A percentile compares a stretch with the other conserved stretches of the same genome.
These are phyloP conservation scores for Cavia aperea DNA, from an alignment of 2,113 vertebrate species.

Conservation along the genomic window DNA sequence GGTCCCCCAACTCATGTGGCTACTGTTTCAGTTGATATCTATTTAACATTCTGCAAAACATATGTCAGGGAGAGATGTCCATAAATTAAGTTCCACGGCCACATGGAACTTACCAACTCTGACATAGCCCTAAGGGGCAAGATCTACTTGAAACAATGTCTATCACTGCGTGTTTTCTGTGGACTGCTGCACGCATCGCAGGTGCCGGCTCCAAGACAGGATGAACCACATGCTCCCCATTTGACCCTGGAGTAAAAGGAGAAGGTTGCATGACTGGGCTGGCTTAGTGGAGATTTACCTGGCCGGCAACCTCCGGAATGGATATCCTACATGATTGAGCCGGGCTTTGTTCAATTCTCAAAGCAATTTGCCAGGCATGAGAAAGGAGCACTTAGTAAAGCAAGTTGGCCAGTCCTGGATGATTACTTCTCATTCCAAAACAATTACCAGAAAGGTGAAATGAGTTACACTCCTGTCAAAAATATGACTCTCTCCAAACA, in stretches of 20 bases:
- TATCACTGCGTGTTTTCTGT: neutral
- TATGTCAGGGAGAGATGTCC: neutral
- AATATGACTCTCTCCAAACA: conserved; percentile 71
- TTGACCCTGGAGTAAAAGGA: conserved; percentile 61
- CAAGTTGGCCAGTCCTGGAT: conserved; percentile 79
- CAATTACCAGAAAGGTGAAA: conserved; percentile 78
- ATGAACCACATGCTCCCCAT: neutral
- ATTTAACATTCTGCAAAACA: conserved; percentile 33
- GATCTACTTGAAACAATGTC: conserved; percentile 1
- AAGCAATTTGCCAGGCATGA: conserved; percentile 79
- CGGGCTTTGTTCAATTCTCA: conserved; percentile 79
- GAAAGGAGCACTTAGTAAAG: conserved; percentile 73
- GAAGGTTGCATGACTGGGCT: conserved; percentile 51
- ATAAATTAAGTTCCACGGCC: conserved; percentile 46
- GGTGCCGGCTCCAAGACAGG: neutral
- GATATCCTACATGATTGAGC: conserved; percentile 77
- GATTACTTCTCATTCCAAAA: conserved; percentile 80
- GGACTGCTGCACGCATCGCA: neutral
- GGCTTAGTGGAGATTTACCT: conserved; percentile 73
- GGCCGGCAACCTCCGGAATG: conserved; percentile 63
- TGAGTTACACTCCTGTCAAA: conserved; percentile 73
- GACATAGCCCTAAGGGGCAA: neutral
- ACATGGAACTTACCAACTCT: neutral
- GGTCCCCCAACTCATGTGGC: neutral
- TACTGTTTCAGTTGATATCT: neutral